Conservation (phyloP, 2,888 invertebrate species). For the Campoplex capitator region DNA sequence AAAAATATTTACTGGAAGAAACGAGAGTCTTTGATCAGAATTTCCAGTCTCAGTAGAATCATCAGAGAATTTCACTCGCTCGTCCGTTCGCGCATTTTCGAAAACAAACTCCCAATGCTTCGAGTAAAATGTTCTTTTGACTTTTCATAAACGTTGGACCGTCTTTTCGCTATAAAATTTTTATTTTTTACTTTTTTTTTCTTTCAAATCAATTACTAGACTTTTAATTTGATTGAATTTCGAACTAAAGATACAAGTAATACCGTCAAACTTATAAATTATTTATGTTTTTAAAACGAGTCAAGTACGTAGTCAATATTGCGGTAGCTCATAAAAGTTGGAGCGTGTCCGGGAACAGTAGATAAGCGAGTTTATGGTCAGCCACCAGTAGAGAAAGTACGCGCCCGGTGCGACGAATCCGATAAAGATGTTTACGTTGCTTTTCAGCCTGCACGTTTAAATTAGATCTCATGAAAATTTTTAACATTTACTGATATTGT, state of each 20-base stretch:
- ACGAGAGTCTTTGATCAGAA: background rate
- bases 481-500: background rate
- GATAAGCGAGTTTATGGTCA: constrained; percentile 52
- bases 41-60: background rate
- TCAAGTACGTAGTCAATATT: constrained; percentile 7
- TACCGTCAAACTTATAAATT: background rate
- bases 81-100: background rate
- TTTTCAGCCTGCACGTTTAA: background rate
- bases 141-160: background rate
- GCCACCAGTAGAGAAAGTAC: constrained; percentile 32
- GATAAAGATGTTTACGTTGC: constrained; percentile 7
- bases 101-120: background rate
- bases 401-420: constrained; percentile 13
- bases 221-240: background rate
- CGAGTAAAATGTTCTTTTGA: background rate
- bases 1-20: background rate
- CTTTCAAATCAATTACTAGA: background rate
- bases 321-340: constrained; percentile 13
- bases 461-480: background rate
- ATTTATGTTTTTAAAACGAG: constrained; percentile 22
- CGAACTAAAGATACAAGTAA: background rate
- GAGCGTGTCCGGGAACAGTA: constrained; percentile 34
- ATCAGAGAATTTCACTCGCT: background rate
- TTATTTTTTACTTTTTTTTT: background rate
- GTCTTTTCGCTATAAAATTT: no score